A percentile compares a stretch with the other conserved stretches of the same genome.
Conservation (phyloP, 2,797 vertebrate species). For the Girardinus metallicus region DNA sequence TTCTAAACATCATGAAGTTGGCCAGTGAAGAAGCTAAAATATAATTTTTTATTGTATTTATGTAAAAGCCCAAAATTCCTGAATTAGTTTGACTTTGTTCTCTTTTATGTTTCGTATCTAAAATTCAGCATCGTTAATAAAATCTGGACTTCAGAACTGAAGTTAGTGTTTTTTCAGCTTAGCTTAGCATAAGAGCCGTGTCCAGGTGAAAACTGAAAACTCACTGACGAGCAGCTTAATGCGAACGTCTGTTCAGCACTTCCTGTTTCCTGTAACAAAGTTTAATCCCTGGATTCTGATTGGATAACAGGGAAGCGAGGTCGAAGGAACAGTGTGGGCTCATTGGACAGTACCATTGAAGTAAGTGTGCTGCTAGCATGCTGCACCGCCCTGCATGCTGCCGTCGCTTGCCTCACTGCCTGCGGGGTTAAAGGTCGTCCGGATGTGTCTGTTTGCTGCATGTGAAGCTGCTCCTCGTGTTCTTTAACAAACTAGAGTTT, state of each 20-base stretch:
- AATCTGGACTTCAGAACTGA: not conserved
- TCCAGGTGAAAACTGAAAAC: not conserved
- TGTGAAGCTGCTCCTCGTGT: not conserved
- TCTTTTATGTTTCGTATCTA: not conserved
- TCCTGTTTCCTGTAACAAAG: constrained; percentile 7
- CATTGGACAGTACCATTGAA: constrained; percentile 97
- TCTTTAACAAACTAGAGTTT: not conserved
- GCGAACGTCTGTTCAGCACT: not conserved
- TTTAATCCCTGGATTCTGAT: constrained; percentile 72
- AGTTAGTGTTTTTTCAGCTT: not conserved
- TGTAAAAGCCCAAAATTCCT: not conserved
- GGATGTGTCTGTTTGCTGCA: not conserved
- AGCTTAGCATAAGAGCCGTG: not conserved
- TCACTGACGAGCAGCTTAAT: not conserved
- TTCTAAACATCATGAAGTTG: not conserved
- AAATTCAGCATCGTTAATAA: not conserved
- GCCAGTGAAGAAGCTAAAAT: not conserved
- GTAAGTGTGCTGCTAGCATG: constrained; percentile 82
- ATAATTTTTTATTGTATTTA: not conserved
- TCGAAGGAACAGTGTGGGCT: constrained; percentile 95
- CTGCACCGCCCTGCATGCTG: not conserved
- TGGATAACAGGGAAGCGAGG: constrained; percentile 90
- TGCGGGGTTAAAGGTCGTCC: constrained; percentile 8
- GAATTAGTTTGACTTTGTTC: not conserved
- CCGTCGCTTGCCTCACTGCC: constrained; percentile 13